Conservation (phyloP, 2,888 invertebrate species). For the Epinotia demarniana region DNA sequence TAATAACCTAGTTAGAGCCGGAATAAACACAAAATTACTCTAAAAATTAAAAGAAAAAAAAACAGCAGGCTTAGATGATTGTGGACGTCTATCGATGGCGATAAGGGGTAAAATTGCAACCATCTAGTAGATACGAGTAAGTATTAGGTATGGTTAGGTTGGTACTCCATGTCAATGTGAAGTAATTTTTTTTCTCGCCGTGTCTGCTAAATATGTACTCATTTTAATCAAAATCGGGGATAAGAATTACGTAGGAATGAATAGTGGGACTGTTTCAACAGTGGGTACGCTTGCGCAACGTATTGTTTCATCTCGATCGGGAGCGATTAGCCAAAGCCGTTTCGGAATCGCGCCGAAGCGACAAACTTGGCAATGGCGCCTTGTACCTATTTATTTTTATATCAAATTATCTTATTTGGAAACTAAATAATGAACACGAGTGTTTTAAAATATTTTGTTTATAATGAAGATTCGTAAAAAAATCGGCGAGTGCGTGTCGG, state of each 20-base stretch:
- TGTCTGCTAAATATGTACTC: not conserved
- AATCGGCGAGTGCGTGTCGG: too few relatives aligned
- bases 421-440: not conserved
- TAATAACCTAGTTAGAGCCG: not conserved
- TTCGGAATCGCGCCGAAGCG: conserved; percentile 32
- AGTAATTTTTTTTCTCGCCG: not conserved
- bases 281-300: conserved; percentile 31
- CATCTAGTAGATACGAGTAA: too few relatives aligned
- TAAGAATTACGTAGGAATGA: conserved; percentile 13
- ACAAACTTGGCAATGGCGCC: conserved; percentile 2
- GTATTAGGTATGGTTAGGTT: too few relatives aligned
- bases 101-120: too few relatives aligned
- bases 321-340: conserved; percentile 36
- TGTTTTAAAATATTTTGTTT: not conserved
- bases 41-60: too few relatives aligned
- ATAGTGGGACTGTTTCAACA: conserved; percentile 31
- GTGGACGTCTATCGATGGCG: too few relatives aligned
- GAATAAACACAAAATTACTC: not conserved
- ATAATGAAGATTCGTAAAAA: too few relatives aligned
- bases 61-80: too few relatives aligned
- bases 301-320: conserved; percentile 42
- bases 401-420: conserved; percentile 1
- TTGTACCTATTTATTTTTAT: not conserved
- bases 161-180: too few relatives aligned
- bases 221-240: conserved; percentile 20